Evolutionary conservation across 2,113 vertebrate genomes (phyloP), one percentile per base, ranked within the genome.

Genomic region (Bujurquina vittata): DNA sequence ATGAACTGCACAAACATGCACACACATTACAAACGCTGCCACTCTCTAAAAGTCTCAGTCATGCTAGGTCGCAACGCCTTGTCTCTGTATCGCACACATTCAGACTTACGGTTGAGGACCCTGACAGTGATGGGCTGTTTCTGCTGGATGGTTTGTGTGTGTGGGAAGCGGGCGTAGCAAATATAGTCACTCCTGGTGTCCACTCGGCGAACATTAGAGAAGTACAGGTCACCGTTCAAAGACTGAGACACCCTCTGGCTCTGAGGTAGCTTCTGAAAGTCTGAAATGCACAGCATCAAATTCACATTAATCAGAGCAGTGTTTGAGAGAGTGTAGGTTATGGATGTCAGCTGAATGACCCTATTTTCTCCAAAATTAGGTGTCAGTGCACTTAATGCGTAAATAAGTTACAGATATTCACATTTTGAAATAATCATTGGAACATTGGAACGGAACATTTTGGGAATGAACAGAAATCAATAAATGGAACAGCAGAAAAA

Each of bases 131-230:
- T 98, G 43, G 98, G 98, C 81, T 99, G 98, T 82, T 99, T 99
- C 95, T 99, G 98, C 84, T 99, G 98, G 93, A 99, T 99, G 85
- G 98, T 99, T 93, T 99, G 98, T 0, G 98, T 99, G 89, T 99
- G 97, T 40, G 98, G 98, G 96, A 99, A 99, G 89, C 98, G 97
- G 76, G 98, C 98, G 37, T 99, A 99, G 92, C 98, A 99, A 95
- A 98, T 99, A 90, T 99, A 99, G 95, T 99, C 98, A 20, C 95
- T 97, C 10, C 98, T 95, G 15, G 96, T 96, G 77, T 99, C 98
- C 85, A 97, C 96, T 84, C 91, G 94, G 87, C 95, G 95, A 4
- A 99, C 96, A 43, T 99, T 99, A 63, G 98, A 97, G 95, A 99
- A 99, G 94, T 98, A 99, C 55, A 99, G 97, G 89, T 99, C 98